These are phyloP conservation scores for Labeo rohita DNA, from an alignment of 2,113 vertebrate species.

Conservation along the genomic window DNA sequence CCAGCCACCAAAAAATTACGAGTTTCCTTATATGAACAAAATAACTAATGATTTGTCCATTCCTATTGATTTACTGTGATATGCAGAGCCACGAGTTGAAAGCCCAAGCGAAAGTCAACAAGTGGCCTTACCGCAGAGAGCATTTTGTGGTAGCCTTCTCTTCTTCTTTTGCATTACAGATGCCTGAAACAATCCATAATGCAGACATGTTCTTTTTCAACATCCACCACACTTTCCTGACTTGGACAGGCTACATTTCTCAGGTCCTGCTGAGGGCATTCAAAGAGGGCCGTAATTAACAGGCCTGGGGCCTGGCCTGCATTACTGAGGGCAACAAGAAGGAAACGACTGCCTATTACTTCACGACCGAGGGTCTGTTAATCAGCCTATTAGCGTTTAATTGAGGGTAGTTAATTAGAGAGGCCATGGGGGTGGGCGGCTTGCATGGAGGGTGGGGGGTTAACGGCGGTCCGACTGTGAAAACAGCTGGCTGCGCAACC, in stretches of 20 bases:
- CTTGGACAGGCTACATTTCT: not conserved
- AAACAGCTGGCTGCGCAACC: constrained; percentile 70
- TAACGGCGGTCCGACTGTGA: constrained; percentile 61
- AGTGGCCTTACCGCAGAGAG: constrained; percentile 21
- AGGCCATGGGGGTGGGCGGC: constrained; percentile 61
- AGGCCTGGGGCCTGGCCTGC: constrained; percentile 60
- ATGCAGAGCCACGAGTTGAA: constrained; percentile 6
- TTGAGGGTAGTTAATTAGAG: constrained; percentile 78
- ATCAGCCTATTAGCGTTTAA: constrained; percentile 80
- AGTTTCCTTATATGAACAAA: constrained; percentile 39
- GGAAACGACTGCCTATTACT: constrained; percentile 74
- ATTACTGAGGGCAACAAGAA: constrained; percentile 69
- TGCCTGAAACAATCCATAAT: constrained; percentile 17
- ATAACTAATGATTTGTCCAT: not conserved
- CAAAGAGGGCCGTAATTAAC: constrained; percentile 65
- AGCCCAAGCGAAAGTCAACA: constrained; percentile 9
- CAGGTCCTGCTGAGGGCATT: constrained; percentile 4
- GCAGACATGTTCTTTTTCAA: constrained; percentile 26
- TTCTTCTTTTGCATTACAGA: constrained; percentile 38
- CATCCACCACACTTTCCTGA: constrained; percentile 23
- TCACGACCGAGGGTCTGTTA: constrained; percentile 72
- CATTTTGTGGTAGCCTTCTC: constrained; percentile 2
- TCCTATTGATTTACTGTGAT: constrained; percentile 14
- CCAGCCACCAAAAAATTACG: constrained; percentile 33
- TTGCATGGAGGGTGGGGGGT: constrained; percentile 58